phyloP scores from a whole-genome alignment of 2,888 invertebrate species.

The Limnephilus marmoratus region DNA sequence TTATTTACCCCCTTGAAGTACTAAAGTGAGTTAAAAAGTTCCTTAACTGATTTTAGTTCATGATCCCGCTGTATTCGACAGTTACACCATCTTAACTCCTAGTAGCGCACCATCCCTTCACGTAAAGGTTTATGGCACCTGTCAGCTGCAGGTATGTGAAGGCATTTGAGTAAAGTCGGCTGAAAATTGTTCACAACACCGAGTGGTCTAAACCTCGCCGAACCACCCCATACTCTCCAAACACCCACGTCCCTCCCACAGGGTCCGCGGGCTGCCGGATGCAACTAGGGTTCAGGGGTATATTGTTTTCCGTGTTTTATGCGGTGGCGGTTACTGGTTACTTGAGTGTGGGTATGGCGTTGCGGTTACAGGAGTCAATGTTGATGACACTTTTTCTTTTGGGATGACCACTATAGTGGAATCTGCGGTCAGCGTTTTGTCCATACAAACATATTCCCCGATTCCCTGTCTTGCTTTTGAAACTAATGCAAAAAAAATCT shows the following conservation, averaged over 20 bases:
- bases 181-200: slow-evolving; percentile 41
- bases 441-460: too few relatives aligned
- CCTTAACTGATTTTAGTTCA: not conserved
- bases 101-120: not conserved
- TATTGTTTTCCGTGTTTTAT: not conserved
- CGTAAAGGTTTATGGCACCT: slow-evolving; percentile 39
- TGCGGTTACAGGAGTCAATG: not conserved
- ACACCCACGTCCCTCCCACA: not conserved
- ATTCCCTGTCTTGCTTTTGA: too few relatives aligned
- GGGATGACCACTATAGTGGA: not conserved
- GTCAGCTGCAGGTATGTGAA: slow-evolving; percentile 36
- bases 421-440: not conserved
- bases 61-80: not conserved
- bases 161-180: not conserved
- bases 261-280: not conserved
- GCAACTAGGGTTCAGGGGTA: not conserved
- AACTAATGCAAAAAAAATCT: too few relatives aligned
- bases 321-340: not conserved
- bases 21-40: too few relatives aligned
- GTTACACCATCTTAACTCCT: not conserved
- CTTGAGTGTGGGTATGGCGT: not conserved
- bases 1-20: too few relatives aligned
- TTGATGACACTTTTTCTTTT: not conserved
- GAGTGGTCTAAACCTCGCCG: not conserved
- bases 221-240: not conserved